Evolutionary conservation across 2,797 vertebrate genomes (phyloP), one percentile per base, ranked within the genome.

Genomic region (Acridotheres tristis): DNA sequence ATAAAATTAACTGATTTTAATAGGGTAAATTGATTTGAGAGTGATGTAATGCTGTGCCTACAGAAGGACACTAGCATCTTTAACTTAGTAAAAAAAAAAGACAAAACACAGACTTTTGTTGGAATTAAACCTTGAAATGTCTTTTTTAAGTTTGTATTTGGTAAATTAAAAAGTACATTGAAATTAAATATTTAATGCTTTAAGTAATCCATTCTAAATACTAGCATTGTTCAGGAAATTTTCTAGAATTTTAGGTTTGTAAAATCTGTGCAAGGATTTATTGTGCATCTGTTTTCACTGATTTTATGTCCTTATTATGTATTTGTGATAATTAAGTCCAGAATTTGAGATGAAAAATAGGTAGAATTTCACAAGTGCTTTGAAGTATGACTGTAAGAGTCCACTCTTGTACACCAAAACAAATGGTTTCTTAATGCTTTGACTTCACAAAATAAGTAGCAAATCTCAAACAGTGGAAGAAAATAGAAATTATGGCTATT

Each of bases 331-430:
- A 66, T 27, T 45, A 25, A 54, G 10, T 84, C 9, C 30, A 75
- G 65, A 85, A 53, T 40, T 27, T 34, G 57, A 59, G 16, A 30
- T 32, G 21, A 57, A 61, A 84, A 71, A 27, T 65, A 69, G 25
- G 10, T 53, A 36, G 4, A 4, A 25, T 58, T 83, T 92, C 23
- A 18, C 3, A 50, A 53, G 3, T 38, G 22, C 16, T 27, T 42
- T 85, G 18, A 57, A 80, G 48, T 55, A 29, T 30, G 12, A 16
- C 3, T 74, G 12, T 38, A 21, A 21, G 8, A 66, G 5, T 54
- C 38, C 77, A 29, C 5, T 32, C 4, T 32, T 57, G 23, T 30
- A n/a, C 7, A 42, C 11, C 0, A 1, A 50, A 88, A 61, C 2
- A 62, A 84, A 50, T 48, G 2, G 4, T 61, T 78, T 80, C 13